Evolutionary conservation across 2,797 vertebrate genomes (phyloP), one percentile per base, ranked within the genome.

Genomic region (Sebastiscus albofasciatus): DNA sequence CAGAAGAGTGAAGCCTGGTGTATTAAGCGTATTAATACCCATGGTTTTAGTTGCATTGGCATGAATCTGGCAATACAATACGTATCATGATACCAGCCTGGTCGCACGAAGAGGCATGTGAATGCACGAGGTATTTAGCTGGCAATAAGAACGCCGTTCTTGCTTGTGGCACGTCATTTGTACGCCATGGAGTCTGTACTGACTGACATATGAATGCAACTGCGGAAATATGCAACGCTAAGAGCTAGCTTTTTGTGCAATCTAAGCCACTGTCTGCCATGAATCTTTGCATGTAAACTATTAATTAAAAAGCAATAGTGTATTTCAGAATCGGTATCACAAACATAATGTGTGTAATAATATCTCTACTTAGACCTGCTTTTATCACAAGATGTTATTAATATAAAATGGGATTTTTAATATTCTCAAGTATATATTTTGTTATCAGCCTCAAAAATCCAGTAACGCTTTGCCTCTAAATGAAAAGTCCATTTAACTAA

Each of bases 401-500:
- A 27, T 54, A 18, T 14, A 27, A 29, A 8, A 20, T n/a, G 49
- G 9, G 49, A 20, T 52, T 52, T 64, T 49, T 71, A 33, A 46
- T 54, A 39, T 58, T 68, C 12, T 27, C 1, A 9, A 42, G 22
- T 59, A 60, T 8, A 58, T 4, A 31, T 65, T 31, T 39, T 56
- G 1, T 66, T 42, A n/a, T 20, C 27, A 54, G 16, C 49, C 13
- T 20, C 0, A 13, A 16, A 59, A 64, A 39, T 8, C 34, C 31
- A 34, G 16, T 31, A 29, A 54, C 9, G 49, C 49, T 33, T 2
- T 3, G 22, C 16, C 46, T 49, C 24, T 12, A 67, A 77, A 83
- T 79, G 56, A 81, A 74, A 66, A 12, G 6, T 42, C 22, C 7
- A n/a, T 62, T 70, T 69, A 49, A 65, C 20, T 18, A 22, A 62